Percentiles rank a stretch among this genome's conserved stretches.
Evolutionary conservation across 1,140 invertebrate species (phyloP).

Genomic region (Maconellicoccus hirsutus): DNA sequence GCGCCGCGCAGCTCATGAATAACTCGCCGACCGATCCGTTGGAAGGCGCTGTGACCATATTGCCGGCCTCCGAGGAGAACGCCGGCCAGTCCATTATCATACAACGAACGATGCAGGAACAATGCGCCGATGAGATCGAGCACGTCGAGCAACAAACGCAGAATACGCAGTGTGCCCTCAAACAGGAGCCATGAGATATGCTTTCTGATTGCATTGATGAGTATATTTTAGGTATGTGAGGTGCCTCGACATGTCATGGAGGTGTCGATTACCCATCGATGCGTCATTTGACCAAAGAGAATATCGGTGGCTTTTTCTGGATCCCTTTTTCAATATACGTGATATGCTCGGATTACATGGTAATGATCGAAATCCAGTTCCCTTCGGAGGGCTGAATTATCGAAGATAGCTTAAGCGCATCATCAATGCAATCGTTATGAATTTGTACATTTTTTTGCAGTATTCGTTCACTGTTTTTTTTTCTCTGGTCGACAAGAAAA

Average conservation of each 20-base stretch:
- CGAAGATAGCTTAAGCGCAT: neutral
- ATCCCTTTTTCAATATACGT: too few relatives aligned
- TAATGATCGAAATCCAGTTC: neutral
- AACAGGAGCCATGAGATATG: constrained; percentile 15
- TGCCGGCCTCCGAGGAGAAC: neutral
- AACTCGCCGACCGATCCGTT: neutral
- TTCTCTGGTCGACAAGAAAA: neutral
- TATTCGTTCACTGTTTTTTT: neutral
- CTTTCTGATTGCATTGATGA: constrained; percentile 15
- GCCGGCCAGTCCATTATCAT: neutral
- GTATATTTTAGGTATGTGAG: constrained; percentile 3
- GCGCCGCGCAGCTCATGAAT: neutral
- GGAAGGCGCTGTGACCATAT: neutral
- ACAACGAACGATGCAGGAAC: neutral
- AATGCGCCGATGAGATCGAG: neutral
- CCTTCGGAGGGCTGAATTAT: neutral
- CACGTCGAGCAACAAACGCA: neutral
- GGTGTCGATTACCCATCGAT: too few relatives aligned
- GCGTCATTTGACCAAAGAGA: too few relatives aligned
- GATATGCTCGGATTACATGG: too few relatives aligned
- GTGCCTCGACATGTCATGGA: too few relatives aligned
- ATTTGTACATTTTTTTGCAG: neutral
- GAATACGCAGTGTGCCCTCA: neutral
- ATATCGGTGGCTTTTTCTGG: too few relatives aligned
- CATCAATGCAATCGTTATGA: neutral